phyloP scores from a whole-genome alignment of 2,888 invertebrate species.

The Drosophila mimica region DNA sequence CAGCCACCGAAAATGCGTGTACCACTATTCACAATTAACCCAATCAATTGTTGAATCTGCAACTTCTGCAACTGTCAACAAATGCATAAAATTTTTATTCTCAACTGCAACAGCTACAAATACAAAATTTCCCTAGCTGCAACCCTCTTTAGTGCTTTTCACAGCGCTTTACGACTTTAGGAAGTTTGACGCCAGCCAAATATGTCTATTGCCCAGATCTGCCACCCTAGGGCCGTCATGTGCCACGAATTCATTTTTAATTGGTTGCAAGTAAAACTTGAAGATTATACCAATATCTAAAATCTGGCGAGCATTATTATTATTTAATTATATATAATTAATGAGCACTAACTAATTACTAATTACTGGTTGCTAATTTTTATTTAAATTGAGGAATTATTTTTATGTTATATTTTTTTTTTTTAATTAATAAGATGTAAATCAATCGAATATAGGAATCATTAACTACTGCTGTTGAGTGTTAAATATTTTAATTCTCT shows the following conservation, averaged over 20 bases:
- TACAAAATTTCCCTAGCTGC: slow-evolving; percentile 18
- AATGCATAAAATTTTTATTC: slow-evolving; percentile 70
- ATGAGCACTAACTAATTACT: not conserved
- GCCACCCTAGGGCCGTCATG: not conserved
- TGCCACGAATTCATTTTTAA: not conserved
- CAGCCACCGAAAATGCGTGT: slow-evolving; percentile 13
- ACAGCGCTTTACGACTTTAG: slow-evolving; percentile 66
- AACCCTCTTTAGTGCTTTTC: slow-evolving; percentile 23
- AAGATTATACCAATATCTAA: not conserved
- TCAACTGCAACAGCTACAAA: slow-evolving; percentile 41
- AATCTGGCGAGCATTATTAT: not conserved
- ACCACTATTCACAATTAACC: slow-evolving; percentile 51
- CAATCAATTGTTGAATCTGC: slow-evolving; percentile 55
- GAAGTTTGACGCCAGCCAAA: slow-evolving; percentile 63
- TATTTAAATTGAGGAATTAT: not conserved
- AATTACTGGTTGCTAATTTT: not conserved
- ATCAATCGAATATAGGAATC: too few species aligned
- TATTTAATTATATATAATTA: not conserved
- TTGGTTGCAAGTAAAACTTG: not conserved
- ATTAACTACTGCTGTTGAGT: too few species aligned
- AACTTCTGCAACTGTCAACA: slow-evolving; percentile 63
- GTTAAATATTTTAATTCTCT: too few species aligned
- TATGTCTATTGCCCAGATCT: not conserved
- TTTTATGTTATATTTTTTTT: not conserved
- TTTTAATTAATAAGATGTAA: too few species aligned